A percentile compares a stretch with the other conserved stretches of the same genome.
Evolutionary conservation across 2,797 vertebrate genomes (phyloP).

Genomic region (Phataginus tetradactyla): DNA sequence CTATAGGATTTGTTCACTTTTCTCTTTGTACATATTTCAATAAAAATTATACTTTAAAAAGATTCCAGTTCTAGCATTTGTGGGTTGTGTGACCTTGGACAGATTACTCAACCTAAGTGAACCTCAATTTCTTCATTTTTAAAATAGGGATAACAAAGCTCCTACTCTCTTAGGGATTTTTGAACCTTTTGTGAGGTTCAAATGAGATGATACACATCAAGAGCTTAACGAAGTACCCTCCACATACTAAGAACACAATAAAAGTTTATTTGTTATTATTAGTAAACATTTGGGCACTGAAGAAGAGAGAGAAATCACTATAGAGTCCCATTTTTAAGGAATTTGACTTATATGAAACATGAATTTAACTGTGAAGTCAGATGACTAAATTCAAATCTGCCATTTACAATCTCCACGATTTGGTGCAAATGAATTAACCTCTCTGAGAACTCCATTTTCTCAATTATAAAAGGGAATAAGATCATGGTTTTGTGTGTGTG

Average conservation of each 20-base stretch:
- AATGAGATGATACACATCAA: background rate
- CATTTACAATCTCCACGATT: background rate
- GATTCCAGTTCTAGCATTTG: background rate
- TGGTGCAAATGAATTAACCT: background rate
- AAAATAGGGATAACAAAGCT: background rate
- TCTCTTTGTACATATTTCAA: background rate
- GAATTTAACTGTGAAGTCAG: background rate
- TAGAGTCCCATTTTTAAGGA: background rate
- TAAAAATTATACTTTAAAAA: constrained; percentile 6
- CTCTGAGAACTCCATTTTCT: background rate
- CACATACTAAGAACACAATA: background rate
- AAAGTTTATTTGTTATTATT: background rate
- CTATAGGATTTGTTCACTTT: background rate
- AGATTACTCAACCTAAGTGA: background rate
- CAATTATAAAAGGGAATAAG: background rate
- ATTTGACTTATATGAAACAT: background rate
- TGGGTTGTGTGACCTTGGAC: background rate
- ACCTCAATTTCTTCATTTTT: background rate
- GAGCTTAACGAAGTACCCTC: background rate
- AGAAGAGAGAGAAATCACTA: background rate
- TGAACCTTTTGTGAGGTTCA: background rate
- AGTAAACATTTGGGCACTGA: background rate
- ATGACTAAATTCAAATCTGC: background rate
- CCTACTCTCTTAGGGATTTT: background rate
- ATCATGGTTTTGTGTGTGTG: background rate